These are phyloP conservation scores for pig (Sus scrofa) DNA, from an alignment of 2,113 vertebrate species.

Conservation along the genomic window T2T-Sscrofa CM000826.6:89491501-89492000, in stretches of 20 bases:
- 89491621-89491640: neutral
- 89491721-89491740: neutral
- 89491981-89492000: neutral
- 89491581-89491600: neutral
- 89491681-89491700: neutral
- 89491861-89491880: neutral
- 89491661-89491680: neutral
- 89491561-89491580: neutral
- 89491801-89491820: neutral
- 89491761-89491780: neutral
- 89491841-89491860: neutral
- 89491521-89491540: slow-evolving; percentile 22
- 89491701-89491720: neutral
- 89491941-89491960: neutral
- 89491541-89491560: neutral
- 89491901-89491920: neutral
- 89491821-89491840: neutral
- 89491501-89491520: neutral
- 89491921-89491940: neutral
- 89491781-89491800: neutral
- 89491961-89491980: neutral
- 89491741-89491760: neutral
- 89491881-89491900: neutral
- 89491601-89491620: neutral
- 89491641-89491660: neutral